Conservation (phyloP, 1,140 invertebrate genomes). For the Ips typographus region DNA sequence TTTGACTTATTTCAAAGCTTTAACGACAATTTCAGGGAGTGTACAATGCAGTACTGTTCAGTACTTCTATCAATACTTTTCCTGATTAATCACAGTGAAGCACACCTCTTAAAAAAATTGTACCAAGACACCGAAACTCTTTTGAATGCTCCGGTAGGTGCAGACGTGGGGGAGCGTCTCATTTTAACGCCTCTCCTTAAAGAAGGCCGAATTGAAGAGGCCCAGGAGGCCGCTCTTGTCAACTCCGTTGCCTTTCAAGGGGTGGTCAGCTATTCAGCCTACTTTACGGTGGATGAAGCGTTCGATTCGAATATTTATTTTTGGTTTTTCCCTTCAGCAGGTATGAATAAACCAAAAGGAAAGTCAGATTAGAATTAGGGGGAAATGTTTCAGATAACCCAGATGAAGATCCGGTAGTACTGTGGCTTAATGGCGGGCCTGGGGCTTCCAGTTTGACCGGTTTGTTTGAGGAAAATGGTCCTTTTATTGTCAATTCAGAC, state of each 20-base stretch:
- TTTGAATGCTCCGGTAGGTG: conserved; percentile 39
- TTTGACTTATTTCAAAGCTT: too few relatives aligned
- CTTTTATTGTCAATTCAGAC: conserved; percentile 55
- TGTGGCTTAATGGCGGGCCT: conserved; percentile 78
- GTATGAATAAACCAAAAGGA: conserved; percentile 39
- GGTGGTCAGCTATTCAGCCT: conserved; percentile 60
- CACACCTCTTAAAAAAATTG: not conserved
- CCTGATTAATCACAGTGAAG: not conserved
- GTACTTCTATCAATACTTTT: not conserved
- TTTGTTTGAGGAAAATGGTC: conserved; percentile 71
- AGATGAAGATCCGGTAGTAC: conserved; percentile 61
- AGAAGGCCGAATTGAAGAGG: conserved; percentile 52
- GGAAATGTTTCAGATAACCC: conserved; percentile 39
- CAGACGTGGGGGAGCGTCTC: conserved; percentile 47
- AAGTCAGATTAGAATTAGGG: conserved; percentile 59
- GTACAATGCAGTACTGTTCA: not conserved
- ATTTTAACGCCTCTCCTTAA: conserved; percentile 57
- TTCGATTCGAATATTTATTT: conserved; percentile 72
- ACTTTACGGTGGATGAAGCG: conserved; percentile 66
- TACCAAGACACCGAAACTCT: conserved; percentile 18
- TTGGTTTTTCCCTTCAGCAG: conserved; percentile 72
- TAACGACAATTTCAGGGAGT: too few relatives aligned
- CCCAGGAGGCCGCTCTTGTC: conserved; percentile 32
- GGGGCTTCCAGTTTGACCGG: conserved; percentile 70
- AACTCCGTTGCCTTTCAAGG: conserved; percentile 35